Evolutionary conservation across 2,113 vertebrate genomes (phyloP).

Genomic region (Vulpes lagopus): DNA sequence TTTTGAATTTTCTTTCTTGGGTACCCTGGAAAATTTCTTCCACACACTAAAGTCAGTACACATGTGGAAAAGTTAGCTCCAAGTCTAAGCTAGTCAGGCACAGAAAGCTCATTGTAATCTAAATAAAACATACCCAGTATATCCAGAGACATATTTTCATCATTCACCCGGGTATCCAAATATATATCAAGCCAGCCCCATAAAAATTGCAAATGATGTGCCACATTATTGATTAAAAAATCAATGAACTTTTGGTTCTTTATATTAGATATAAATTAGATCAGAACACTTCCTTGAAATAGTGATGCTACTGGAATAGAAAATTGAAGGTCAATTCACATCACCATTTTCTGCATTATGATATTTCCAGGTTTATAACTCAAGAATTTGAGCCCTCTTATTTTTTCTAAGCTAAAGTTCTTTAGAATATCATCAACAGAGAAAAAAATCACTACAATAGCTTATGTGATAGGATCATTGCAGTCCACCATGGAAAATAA

Average conservation of each 20-base stretch:
- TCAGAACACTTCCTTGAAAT: not conserved
- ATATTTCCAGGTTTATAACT: not conserved
- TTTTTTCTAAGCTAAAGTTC: not conserved
- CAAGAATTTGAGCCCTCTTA: not conserved
- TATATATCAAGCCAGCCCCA: not conserved
- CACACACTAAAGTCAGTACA: not conserved
- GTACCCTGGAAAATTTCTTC: not conserved
- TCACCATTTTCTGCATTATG: not conserved
- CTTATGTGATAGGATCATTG: not conserved
- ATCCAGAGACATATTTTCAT: not conserved
- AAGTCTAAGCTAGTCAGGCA: not conserved
- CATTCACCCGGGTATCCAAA: not conserved
- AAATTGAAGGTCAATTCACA: not conserved
- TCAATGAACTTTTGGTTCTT: not conserved
- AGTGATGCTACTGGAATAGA: not conserved
- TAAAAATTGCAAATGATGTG: not conserved
- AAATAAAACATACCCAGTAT: not conserved
- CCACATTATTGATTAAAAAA: not conserved
- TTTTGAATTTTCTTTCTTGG: not conserved
- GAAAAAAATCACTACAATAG: not conserved
- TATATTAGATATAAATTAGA: not conserved
- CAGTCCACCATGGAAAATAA: not conserved
- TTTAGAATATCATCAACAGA: not conserved
- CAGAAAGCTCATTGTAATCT: not conserved
- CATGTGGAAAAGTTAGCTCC: not conserved